Conservation (phyloP, 2,113 vertebrate species). For the Rhynchomys soricoides region DNA sequence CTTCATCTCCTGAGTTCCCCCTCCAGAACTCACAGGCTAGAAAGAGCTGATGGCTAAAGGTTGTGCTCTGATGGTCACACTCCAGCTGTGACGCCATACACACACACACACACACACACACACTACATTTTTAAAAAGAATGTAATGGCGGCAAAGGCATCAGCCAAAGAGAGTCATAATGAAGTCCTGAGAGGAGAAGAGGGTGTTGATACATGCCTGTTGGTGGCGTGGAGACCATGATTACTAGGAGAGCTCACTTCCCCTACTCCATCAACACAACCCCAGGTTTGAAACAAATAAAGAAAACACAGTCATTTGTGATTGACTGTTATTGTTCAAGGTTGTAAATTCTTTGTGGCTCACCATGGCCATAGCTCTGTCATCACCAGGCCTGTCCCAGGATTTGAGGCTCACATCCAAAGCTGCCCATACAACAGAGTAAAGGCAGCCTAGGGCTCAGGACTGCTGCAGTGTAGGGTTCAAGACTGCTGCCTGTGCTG, state of each 20-base stretch:
- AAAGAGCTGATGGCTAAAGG: neutral
- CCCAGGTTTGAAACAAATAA: neutral
- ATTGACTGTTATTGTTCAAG: fast-evolving
- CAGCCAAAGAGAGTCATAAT: neutral
- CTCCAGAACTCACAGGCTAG: neutral
- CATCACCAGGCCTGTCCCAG: fast-evolving
- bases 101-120: neutral
- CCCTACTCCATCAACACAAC: neutral
- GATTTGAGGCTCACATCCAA: neutral
- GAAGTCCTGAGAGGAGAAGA: neutral
- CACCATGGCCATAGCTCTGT: neutral
- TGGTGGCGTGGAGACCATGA: neutral
- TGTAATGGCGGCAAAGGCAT: neutral
- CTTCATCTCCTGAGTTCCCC: neutral
- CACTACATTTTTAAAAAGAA: neutral
- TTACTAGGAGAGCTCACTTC: neutral
- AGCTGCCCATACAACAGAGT: fast-evolving
- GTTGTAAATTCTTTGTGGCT: neutral
- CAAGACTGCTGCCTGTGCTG: fast-evolving
- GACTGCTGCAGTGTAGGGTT: fast-evolving
- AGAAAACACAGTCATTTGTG: neutral
- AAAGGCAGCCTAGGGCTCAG: neutral
- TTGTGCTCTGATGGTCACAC: neutral
- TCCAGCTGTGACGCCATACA: neutral
- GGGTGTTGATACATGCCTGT: neutral